Base-by-base conservation (phyloP, 2,113 vertebrate genomes). In the Pomatostomus ruficeps region DNA sequence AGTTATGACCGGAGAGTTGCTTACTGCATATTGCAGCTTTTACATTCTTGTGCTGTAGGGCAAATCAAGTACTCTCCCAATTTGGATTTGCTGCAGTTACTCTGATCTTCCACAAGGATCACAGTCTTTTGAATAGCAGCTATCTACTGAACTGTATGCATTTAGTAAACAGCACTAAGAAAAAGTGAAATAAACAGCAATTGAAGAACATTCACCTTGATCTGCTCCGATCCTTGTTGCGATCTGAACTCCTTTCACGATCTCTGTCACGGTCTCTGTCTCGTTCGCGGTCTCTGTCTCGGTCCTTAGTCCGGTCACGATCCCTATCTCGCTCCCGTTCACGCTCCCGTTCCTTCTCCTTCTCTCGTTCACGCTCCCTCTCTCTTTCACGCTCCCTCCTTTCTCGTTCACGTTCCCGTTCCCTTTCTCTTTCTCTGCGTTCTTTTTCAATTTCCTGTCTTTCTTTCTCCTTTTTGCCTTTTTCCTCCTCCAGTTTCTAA, bases 401-500 rank as follows among this genome's bases (percentile, higher is more conserved):
- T 97, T 99, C 99, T 97, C 99, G 98, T 98, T 99, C 99, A 59
- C 99, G 98, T 96, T 99, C 99, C 54, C 99, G 98, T 97, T 99
- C 99, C 96, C 99, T 99, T 98, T 99, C 99, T 97, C 99, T 98
- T 98, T 99, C 99, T 97, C 98, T 98, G 93, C 99, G 98, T 97
- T 99, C 99, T 97, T 98, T 99, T 97, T 99, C 99, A 94, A 99
- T 98, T 98, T 99, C 99, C 98, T 99, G 98, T 74, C 99, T 99
- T 97, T 99, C 99, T 98, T 99, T 99, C 96, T 99, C 99, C 95
- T 99, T 98, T 98, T 99, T 99, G 97, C 99, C 99, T 98, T 99
- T 99, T 97, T 99, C 99, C 98, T 99, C 99, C 98, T 99, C 99
- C 98, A 99, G 98, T 98, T 99, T 99, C 99, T 99, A 99, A 97